Evolutionary conservation across 2,888 invertebrate genomes (phyloP).

Genomic region (Drosophila setosimentum): DNA sequence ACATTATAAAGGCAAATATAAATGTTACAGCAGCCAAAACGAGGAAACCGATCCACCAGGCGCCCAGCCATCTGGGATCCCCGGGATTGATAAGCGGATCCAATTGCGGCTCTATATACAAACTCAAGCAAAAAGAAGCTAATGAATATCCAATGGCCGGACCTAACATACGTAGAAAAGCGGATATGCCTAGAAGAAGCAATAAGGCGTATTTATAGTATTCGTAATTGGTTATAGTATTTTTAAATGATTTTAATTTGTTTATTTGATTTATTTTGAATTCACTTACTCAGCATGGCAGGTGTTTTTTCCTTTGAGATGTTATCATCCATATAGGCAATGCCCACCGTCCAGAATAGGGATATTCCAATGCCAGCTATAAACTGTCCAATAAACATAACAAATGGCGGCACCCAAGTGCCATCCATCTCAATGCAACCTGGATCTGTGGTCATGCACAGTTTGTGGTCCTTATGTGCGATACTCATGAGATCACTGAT

Average conservation of each 20-base stretch:
- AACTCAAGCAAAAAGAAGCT: conserved; percentile 88
- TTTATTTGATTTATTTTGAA: not conserved
- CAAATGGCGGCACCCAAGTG: conserved; percentile 86
- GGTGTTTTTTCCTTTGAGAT: conserved; percentile 89
- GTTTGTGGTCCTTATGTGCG: conserved; percentile 31
- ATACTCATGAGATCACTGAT: conserved; percentile 77
- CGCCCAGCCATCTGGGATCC: conserved; percentile 92
- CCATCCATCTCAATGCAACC: conserved; percentile 45
- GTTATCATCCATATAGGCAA: conserved; percentile 91
- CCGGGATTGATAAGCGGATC: conserved; percentile 88
- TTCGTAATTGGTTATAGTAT: not conserved
- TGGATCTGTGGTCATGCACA: conserved; percentile 43
- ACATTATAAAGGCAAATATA: conserved; percentile 87
- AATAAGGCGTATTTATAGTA: not conserved
- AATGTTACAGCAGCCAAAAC: conserved; percentile 87
- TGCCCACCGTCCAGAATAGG: conserved; percentile 89
- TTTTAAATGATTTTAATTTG: not conserved
- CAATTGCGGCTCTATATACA: conserved; percentile 88
- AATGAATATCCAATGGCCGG: conserved; percentile 88
- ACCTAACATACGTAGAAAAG: conserved; percentile 87
- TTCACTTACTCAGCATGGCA: conserved; percentile 87
- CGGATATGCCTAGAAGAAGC: conserved; percentile 87
- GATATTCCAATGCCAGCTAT: conserved; percentile 89
- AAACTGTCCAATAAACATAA: conserved; percentile 89
- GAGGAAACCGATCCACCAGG: conserved; percentile 93